Base-by-base conservation (phyloP, 2,797 vertebrate genomes). In the Macroramphosus scolopax region DNA sequence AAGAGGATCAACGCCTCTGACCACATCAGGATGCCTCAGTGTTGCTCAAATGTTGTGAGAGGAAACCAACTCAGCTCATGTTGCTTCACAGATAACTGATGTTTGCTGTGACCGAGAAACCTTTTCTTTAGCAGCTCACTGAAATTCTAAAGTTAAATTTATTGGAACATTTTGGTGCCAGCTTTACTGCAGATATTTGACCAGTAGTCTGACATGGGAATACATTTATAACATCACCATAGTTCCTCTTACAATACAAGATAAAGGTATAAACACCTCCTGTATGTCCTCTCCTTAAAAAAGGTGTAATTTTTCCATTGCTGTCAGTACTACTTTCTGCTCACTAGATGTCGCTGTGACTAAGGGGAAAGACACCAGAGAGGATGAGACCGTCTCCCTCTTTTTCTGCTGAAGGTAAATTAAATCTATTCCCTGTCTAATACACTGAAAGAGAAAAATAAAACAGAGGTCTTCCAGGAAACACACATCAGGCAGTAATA, bases 321-420 rank as follows among this genome's bases (percentile, higher is more conserved):
- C 7, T 36, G 39, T 29, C 32, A 67, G 22, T 82, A 51, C 41
- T 36, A 2, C 7, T 29, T 46, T 59, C 8, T 51, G 36, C 35
- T 67, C 88, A 86, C 87, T 83, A 86, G 89, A 79, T 88, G 89
- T 83, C 85, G 58, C 79, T 83, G 60, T 83, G 63, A 68, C 68
- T 55, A 65, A 77, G 20, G 58, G 55, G 39, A 85, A 88, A 78
- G 38, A 46, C 26, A 18, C 48, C 51, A 54, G 24, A 43, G 9
- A 8, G 0, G 3, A 10, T 6, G 1, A 34, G 34, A 20, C 10
- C 9, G 4, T 22, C 17, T 9, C 15, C 11, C 3, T 51, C 17
- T 38, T 32, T 29, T 52, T 18, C 39, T 13, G 5, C 17, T 40
- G 8, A 46, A 26, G 6, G 35, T 24, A 2, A 62, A 12, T 44